Base-by-base conservation (phyloP, 2,797 vertebrate species). In the Eulemur coronatus region DNA sequence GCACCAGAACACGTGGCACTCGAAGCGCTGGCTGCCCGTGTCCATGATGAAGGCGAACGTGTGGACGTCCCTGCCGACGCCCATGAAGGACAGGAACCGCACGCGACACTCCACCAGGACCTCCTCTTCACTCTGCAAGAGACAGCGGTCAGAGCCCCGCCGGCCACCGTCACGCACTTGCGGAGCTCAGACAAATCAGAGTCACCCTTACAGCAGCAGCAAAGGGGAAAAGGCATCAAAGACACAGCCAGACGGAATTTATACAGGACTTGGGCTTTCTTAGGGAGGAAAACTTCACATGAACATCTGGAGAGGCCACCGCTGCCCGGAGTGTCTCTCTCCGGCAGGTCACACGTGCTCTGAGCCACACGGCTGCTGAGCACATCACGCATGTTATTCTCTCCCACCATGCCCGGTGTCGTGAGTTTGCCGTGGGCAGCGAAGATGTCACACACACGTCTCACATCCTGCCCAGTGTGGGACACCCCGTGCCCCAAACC, bases 21-120 rank as follows among this genome's bases (percentile, higher is more conserved):
- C 99, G 75, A 99, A 99, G 97, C 99, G 99, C 98, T 99, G 99
- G 99, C 98, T 99, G 85, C 99, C 99, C 0, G 99, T 99, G 95
- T 99, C 99, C 99, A 99, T 99, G 97, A 99, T 99, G 99, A 99
- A 99, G 98, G 99, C 99, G 3, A 99, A 99, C 0, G 99, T 99
- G 96, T 99, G 99, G 89, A 99, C 43, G 15, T 99, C 99, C 93
- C 99, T 99, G 7, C 99, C 99, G 1, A 99, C 99, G 0, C 99
- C 99, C 99, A 99, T 99, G 98, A 99, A 99, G 93, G 99, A 99
- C 98, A 99, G 98, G 98, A 99, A 99, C 4, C 99, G 99, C 55
- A 99, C 99, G 0, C 99, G 99, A 72, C 99, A 99, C 98, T 99
- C 99, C 98, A 99, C 99, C 97, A 99, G n/a, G 73, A 99, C 97